Evolutionary conservation across 2,113 vertebrate species (phyloP), one percentile per base, ranked within the genome.

Genomic region (Noturus placidus): DNA sequence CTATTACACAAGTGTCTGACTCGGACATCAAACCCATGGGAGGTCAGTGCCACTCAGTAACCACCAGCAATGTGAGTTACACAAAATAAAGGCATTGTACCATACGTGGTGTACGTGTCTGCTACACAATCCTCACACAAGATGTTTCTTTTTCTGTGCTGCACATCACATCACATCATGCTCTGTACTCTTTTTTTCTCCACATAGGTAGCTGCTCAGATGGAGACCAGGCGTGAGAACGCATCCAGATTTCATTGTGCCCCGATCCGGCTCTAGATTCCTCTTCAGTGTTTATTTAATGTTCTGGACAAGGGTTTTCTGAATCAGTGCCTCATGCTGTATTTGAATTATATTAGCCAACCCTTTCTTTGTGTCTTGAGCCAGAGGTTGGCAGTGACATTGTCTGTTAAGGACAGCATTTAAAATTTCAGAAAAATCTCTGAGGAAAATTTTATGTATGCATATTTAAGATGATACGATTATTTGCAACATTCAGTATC

Each of bases 1-100:
- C 97, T 85, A 99, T 99, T 93, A 98, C 98, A 46, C 97, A 99
- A 0, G 97, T 99, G 91, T 96, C 96, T 0, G 97, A 99, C 93
- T 91, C 95, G 0, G 96, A 97, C 65, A 86, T 95, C 52, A 92
- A 93, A 84, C 91, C 95, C 61, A 87, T 91, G 91, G 94, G 94
- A 97, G 97, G 98, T 98, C 90, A 85, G 94, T 87, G 27, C 19
- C 33, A 63, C 10, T 38, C 35, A 33, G 50, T 79, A 54, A 54
- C 46, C 27, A 61, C 11, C 35, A 72, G 85, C 70, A 27, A 78
- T 57, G 54, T 33, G 11, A 84, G 10, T 5, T n/a, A 85, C 50
- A 81, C 46, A 69, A 72, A 25, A 57, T 76, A 83, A n/a, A 46
- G 5, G n/a, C 38, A 67, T 1, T 50, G 13, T n/a, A 20, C 7